A percentile compares a stretch with the other conserved stretches of the same genome.
Conservation (phyloP, 2,113 vertebrate genomes). For the Hystrix cristata region DNA sequence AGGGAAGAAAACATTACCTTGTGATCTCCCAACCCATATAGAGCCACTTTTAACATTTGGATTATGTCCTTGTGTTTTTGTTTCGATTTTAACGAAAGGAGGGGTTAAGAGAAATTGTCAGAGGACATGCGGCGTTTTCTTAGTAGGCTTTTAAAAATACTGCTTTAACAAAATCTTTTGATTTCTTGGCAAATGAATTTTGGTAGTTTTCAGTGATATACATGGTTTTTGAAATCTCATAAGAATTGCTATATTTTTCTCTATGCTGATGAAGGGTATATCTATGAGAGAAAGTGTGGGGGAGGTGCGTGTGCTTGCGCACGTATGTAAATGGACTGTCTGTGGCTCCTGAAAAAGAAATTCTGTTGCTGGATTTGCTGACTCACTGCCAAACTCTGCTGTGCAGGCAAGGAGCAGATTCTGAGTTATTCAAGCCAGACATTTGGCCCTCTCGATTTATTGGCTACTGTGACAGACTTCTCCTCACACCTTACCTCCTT, state of each 20-base stretch:
- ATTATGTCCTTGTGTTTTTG: constrained; percentile 48
- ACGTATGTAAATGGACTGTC: constrained; percentile 70
- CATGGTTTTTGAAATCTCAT: constrained; percentile 38
- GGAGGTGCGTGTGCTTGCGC: no score
- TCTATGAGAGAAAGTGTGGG: neutral
- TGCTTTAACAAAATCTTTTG: constrained; percentile 43
- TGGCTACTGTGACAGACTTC: constrained; percentile 74
- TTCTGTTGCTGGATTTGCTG: constrained; percentile 74
- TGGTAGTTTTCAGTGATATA: constrained; percentile 19
- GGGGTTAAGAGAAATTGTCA: neutral
- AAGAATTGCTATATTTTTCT: constrained; percentile 31
- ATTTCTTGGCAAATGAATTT: constrained; percentile 54
- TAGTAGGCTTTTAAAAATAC: constrained; percentile 40
- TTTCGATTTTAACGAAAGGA: constrained; percentile 65
- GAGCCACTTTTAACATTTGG: neutral
- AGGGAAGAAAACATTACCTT: constrained; percentile 12
- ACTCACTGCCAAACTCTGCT: constrained; percentile 75
- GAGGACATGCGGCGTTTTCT: constrained; percentile 38
- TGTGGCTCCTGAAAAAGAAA: constrained; percentile 77
- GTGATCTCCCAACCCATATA: constrained; percentile 23
- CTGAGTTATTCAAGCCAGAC: constrained; percentile 66
- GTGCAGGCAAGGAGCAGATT: constrained; percentile 68
- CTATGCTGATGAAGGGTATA: constrained; percentile 26
- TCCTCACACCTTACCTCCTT: constrained; percentile 71
- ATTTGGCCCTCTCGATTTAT: constrained; percentile 70